Evolutionary conservation across 2,113 vertebrate genomes (phyloP), one percentile per base, ranked within the genome.

Genomic region (Phyllostomus hastatus): DNA sequence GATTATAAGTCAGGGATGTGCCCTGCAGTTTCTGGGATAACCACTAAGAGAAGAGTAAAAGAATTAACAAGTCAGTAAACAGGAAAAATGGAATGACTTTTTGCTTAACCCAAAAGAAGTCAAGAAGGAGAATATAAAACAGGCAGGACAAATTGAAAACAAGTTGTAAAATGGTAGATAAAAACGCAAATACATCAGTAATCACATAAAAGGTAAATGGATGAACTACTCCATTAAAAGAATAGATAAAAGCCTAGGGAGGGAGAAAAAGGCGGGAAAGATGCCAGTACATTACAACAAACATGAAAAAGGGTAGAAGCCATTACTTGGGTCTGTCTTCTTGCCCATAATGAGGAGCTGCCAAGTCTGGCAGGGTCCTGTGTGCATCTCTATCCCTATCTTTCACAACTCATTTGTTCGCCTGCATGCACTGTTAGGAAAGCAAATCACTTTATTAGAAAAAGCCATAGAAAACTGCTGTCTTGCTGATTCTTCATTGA

Each of bases 401-500:
- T 88, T 91, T 90, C 92, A 90, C 85, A 93, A 83, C 38, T 35
- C 43, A 92, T 95, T 35, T 85, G 82, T 26, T 96, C 59, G 28
- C 57, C 43, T 96, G 96, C 67, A 86, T 3, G 28, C 20, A 72
- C 81, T 83, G 48, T 50, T 79, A 91, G 90, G 79, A 96, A 90
- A 97, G 88, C 95, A 95, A 98, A 96, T 57, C 73, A 69, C 70
- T 97, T 82, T 50, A 92, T 3, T 76, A 8, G 88, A 89, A 89
- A 91, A 95, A 16, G 20, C 93, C 93, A 90, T 0, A 73, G 95
- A 90, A 95, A 97, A 96, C 0, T 26, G 79, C 66, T 87, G 19
- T 33, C 84, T 94, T 96, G 97, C 4, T 57, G 97, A 94, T 79
- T 97, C 93, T 90, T 97, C 75, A 90, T 26, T 28, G 57, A 97